Percentiles rank a stretch among this genome's conserved stretches.
phyloP scores from a whole-genome alignment of 2,888 invertebrate species.

The Protodeltote pygarga region DNA sequence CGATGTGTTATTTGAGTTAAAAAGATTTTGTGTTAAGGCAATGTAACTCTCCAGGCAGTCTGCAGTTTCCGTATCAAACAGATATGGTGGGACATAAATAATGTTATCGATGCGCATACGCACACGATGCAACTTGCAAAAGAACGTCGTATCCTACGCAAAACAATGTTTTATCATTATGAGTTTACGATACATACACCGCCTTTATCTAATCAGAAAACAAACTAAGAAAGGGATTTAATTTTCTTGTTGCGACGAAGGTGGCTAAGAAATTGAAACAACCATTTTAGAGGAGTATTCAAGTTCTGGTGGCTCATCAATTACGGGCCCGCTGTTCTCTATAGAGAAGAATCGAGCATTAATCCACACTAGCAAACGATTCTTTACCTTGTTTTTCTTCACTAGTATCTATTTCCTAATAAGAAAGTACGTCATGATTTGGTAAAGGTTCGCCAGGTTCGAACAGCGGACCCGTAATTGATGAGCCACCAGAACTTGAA shows the following conservation, averaged over 20 bases:
- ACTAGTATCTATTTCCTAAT: too few species aligned
- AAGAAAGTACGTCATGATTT: too few species aligned
- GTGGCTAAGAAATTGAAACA: constrained; percentile 3
- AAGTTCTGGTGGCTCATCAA: too few species aligned
- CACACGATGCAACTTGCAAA: constrained; percentile 14
- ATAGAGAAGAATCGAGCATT: too few species aligned
- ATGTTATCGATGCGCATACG: constrained; percentile 30
- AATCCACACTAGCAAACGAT: too few species aligned
- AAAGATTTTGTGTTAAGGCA: constrained; percentile 30
- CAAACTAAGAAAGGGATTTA: constrained; percentile 8
- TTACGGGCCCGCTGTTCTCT: too few species aligned
- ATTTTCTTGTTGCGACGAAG: constrained; percentile 1
- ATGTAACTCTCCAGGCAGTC: constrained; percentile 36
- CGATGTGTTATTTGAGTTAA: too few species aligned
- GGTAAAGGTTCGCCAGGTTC: too few species aligned
- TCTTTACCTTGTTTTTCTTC: too few species aligned
- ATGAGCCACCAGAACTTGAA: too few species aligned
- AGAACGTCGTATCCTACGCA: constrained; percentile 28
- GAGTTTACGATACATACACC: constrained; percentile 16
- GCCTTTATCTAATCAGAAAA: constrained; percentile 35
- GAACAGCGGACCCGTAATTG: too few species aligned
- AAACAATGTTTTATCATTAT: constrained; percentile 30
- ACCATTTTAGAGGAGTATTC: too few species aligned
- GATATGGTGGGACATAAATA: constrained; percentile 35
- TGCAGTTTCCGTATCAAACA: constrained; percentile 4